Conservation (phyloP, 2,797 vertebrate genomes). For the Selene dorsalis region DNA sequence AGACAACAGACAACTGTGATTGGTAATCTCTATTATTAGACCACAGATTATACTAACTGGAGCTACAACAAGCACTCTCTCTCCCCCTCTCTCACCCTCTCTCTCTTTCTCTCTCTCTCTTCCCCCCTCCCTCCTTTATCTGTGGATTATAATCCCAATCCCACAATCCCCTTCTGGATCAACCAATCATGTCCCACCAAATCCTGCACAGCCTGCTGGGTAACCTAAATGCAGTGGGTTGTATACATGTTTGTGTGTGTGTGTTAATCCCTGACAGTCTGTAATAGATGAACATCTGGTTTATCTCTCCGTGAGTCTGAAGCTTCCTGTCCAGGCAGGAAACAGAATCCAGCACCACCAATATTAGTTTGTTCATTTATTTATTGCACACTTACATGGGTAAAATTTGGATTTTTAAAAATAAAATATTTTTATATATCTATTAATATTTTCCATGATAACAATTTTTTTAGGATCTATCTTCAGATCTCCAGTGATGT, state of each 20-base stretch:
- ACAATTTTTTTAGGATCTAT: no score
- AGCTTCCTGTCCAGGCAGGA: conserved; percentile 39
- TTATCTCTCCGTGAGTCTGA: conserved; percentile 51
- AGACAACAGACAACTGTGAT: conserved; percentile 48
- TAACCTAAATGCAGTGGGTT: conserved; percentile 66
- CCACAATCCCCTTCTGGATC: conserved; percentile 68
- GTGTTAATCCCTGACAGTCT: conserved; percentile 57
- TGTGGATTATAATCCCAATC: conserved; percentile 75
- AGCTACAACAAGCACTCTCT: conserved; percentile 33
- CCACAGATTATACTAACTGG: conserved; percentile 68
- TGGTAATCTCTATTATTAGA: conserved; percentile 74
- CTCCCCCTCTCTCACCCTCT: no score
- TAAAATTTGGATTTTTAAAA: not conserved
- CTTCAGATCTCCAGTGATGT: no score
- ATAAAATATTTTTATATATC: no score
- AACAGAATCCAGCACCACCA: not conserved
- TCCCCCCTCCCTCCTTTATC: conserved; percentile 26
- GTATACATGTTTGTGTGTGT: conserved; percentile 10
- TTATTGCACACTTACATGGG: not conserved
- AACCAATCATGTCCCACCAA: conserved; percentile 70
- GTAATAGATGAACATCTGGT: conserved; percentile 70
- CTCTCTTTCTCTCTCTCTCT: no score
- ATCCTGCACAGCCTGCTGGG: conserved; percentile 64
- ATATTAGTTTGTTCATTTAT: not conserved
- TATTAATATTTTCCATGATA: no score